These are phyloP conservation scores for Apamea monoglypha DNA, from an alignment of 2,888 invertebrate species.

Conservation along the genomic window DNA sequence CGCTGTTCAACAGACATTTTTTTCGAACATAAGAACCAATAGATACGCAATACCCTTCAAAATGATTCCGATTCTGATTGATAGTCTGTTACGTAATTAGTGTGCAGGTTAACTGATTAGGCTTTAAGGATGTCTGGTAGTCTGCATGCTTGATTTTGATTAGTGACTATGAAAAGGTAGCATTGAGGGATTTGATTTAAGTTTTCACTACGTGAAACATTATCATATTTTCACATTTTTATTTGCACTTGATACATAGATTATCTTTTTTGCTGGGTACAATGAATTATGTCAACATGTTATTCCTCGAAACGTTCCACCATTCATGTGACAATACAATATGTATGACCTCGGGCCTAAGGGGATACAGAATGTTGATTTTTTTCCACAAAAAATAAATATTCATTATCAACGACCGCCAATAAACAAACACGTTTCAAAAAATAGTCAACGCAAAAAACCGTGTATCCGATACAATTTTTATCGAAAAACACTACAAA, in stretches of 20 bases:
- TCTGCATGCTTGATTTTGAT: not conserved
- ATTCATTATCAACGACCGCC: constrained; percentile 47
- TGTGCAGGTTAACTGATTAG: constrained; percentile 2
- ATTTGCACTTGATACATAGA: not conserved
- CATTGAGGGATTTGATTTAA: not conserved
- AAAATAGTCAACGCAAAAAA: constrained; percentile 40
- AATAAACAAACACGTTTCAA: constrained; percentile 48
- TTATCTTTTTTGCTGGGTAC: constrained; percentile 13
- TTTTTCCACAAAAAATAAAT: constrained; percentile 50
- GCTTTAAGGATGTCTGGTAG: not conserved
- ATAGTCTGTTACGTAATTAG: not conserved
- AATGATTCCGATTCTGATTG: not conserved
- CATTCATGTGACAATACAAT: constrained; percentile 31
- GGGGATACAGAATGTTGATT: constrained; percentile 42
- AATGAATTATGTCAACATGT: constrained; percentile 13
- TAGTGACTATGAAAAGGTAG: not conserved
- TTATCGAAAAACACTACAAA: constrained; percentile 49
- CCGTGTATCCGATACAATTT: constrained; percentile 7
- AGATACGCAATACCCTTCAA: not conserved
- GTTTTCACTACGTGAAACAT: not conserved
- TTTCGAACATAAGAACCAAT: not conserved
- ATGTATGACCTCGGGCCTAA: constrained; percentile 45
- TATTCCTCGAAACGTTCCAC: not conserved
- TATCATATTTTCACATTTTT: not conserved
- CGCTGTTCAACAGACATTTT: too few species aligned